phyloP scores from a whole-genome alignment of 2,888 invertebrate genomes.

The Lepetodrilus schrolli region DNA sequence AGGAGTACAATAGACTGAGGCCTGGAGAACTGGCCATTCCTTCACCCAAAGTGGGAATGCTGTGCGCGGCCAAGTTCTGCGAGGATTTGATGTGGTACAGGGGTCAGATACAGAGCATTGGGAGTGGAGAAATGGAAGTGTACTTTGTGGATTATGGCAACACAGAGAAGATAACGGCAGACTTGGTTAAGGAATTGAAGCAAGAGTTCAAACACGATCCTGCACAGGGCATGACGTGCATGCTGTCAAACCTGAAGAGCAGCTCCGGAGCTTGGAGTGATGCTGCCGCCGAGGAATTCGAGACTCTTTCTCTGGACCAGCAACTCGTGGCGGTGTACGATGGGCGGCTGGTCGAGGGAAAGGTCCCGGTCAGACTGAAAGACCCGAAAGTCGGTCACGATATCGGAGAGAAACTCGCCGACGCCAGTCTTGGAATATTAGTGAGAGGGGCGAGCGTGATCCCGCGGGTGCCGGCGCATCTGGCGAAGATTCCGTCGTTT shows the following conservation, averaged over 20 bases:
- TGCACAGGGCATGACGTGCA: constrained; percentile 62
- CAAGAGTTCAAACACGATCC: constrained; percentile 53
- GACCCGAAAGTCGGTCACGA: constrained; percentile 46
- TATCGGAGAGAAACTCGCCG: constrained; percentile 51
- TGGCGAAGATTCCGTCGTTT: background rate
- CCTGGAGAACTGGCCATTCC: constrained; percentile 40
- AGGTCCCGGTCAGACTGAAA: constrained; percentile 41
- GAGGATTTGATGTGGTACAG: constrained; percentile 66
- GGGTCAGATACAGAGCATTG: constrained; percentile 48
- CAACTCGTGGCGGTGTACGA: constrained; percentile 44
- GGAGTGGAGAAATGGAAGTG: constrained; percentile 46
- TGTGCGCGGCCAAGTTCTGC: constrained; percentile 63
- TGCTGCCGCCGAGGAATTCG: constrained; percentile 56
- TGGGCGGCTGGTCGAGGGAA: constrained; percentile 41
- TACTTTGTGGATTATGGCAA: constrained; percentile 73
- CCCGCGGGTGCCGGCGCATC: background rate
- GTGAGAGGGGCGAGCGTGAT: constrained; percentile 24
- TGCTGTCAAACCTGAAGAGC: constrained; percentile 43
- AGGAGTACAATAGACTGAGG: constrained; percentile 43
- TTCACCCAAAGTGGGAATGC: constrained; percentile 44
- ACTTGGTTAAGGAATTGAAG: constrained; percentile 53
- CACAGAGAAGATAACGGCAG: constrained; percentile 50
- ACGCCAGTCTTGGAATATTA: background rate
- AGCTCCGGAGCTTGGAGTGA: constrained; percentile 42
- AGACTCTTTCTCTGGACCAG: constrained; percentile 56